Evolutionary conservation across 2,113 vertebrate genomes (phyloP).

Genomic region (Cichladusa arquata): DNA sequence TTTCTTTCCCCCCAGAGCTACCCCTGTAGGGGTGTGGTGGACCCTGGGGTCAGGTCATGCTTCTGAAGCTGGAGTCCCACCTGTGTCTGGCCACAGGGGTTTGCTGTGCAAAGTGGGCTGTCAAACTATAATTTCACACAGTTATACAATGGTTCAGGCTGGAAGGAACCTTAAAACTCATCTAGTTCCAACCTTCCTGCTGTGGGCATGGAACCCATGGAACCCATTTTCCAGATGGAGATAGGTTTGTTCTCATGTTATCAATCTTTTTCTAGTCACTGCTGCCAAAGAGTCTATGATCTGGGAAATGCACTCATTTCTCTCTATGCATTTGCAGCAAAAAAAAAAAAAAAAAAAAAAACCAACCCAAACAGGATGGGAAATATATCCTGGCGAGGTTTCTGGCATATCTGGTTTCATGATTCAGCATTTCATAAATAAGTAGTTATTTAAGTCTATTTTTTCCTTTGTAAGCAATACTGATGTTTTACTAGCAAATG

Average conservation of each 20-base stretch:
- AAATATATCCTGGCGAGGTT: background rate
- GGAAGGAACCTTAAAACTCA: too few species aligned
- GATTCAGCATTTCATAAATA: background rate
- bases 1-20: background rate
- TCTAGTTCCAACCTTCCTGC: background rate
- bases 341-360: background rate
- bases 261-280: background rate
- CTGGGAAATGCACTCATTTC: background rate
- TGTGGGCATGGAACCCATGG: background rate
- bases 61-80: background rate
- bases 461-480: background rate
- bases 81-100: background rate
- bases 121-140: background rate
- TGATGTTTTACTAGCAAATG: background rate
- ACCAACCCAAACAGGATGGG: background rate
- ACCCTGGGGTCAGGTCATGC: rapidly evolving
- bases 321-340: background rate
- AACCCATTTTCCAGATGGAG: background rate
- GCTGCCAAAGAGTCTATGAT: background rate
- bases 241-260: background rate
- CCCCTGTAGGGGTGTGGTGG: background rate
- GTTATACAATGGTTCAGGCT: background rate
- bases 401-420: background rate
- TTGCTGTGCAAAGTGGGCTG: background rate
- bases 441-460: background rate